Evolutionary conservation across 2,888 invertebrate genomes (phyloP).

Genomic region (Pachydiplax longipennis): DNA sequence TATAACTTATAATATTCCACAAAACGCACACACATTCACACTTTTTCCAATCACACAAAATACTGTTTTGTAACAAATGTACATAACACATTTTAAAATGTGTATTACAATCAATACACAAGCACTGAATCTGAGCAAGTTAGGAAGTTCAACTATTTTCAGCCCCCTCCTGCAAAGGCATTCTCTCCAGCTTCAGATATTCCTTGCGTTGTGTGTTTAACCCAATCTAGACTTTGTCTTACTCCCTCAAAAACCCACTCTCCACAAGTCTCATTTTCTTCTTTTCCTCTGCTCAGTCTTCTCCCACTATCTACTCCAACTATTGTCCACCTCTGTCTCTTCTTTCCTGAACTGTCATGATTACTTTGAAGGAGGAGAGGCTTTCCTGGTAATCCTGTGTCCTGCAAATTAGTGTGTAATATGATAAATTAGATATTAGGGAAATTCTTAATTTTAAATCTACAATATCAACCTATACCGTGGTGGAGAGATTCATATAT

Average conservation of each 20-base stretch:
- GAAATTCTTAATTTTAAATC: too few relatives aligned
- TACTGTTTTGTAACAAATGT: background rate
- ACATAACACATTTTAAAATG: background rate
- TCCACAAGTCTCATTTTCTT: background rate
- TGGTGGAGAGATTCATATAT: too few relatives aligned
- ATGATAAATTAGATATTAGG: too few relatives aligned
- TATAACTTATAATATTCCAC: background rate
- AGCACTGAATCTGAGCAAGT: background rate
- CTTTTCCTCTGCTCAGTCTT: background rate
- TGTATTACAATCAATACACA: background rate
- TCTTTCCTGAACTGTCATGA: background rate
- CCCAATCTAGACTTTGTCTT: slow-evolving; percentile 12
- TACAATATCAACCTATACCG: too few relatives aligned
- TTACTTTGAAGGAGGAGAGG: background rate
- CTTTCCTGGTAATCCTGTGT: background rate
- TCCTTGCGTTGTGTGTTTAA: background rate
- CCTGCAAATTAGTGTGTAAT: background rate
- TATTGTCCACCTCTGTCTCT: background rate
- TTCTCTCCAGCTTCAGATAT: slow-evolving; percentile 4
- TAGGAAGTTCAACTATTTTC: background rate
- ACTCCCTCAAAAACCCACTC: slow-evolving; percentile 13
- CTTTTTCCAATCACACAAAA: background rate
- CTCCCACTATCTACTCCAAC: slow-evolving; percentile 23
- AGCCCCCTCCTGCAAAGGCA: background rate
- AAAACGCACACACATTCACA: background rate